Conservation (phyloP, 2,113 vertebrate species). For the Synodontis membranacea region DNA sequence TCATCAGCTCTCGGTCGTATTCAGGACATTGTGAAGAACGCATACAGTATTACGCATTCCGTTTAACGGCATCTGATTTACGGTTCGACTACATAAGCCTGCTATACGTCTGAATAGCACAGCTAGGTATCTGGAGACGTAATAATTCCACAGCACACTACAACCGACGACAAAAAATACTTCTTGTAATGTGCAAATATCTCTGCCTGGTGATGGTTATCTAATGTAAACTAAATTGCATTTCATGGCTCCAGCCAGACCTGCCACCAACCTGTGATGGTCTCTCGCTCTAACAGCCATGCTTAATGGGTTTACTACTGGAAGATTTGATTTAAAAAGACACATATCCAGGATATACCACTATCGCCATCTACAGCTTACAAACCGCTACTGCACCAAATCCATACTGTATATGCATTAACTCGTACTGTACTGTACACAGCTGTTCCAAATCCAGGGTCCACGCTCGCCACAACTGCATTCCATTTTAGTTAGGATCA, state of each 20-base stretch:
- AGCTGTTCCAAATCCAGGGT: neutral
- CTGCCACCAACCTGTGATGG: conserved; percentile 33
- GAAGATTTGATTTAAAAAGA: conserved; percentile 12
- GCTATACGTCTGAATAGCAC: neutral
- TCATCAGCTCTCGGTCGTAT: conserved; percentile 20
- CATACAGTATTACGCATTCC: neutral
- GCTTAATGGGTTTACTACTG: conserved; percentile 10
- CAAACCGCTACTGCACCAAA: conserved; percentile 29
- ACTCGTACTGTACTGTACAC: neutral
- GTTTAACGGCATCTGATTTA: neutral
- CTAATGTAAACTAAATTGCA: conserved; percentile 39
- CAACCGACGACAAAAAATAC: conserved; percentile 7
- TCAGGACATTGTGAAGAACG: conserved; percentile 9
- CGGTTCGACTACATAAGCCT: neutral
- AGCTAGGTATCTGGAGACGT: neutral
- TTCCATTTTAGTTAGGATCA: neutral
- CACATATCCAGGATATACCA: neutral
- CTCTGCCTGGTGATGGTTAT: conserved; percentile 24
- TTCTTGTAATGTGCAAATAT: conserved; percentile 28
- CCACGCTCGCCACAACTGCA: neutral
- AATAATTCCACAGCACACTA: neutral
- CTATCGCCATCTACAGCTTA: conserved; percentile 42
- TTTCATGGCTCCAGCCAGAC: conserved; percentile 44
- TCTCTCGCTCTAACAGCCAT: conserved; percentile 8
- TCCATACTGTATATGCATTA: neutral